A percentile compares a stretch with the other conserved stretches of the same genome.
These are phyloP conservation scores for Anthophora plumipes DNA, from an alignment of 2,888 invertebrate species.

Conservation along the genomic window DNA sequence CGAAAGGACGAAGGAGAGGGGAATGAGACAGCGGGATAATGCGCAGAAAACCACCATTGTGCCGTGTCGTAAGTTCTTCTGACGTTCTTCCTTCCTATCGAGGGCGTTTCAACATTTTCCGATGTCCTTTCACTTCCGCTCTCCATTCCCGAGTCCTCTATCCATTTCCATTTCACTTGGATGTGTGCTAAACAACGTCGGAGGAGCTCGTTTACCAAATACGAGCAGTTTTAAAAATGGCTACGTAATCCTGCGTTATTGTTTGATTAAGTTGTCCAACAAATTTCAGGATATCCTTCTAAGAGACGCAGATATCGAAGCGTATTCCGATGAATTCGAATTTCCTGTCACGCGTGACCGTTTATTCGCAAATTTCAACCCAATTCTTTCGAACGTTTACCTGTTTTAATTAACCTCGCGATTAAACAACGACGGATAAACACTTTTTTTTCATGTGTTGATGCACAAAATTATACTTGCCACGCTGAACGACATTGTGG, in stretches of 20 bases:
- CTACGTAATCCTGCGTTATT: neutral
- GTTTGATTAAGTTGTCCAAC: neutral
- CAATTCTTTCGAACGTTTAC: neutral
- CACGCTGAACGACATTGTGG: no score
- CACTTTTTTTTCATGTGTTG: no score
- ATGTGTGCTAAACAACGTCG: neutral
- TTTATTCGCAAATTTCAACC: neutral
- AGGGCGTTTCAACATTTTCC: neutral
- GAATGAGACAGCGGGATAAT: conserved; percentile 59
- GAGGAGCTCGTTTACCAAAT: neutral
- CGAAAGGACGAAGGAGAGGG: neutral
- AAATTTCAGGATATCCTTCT: no score
- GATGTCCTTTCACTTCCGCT: neutral
- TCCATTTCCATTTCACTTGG: neutral
- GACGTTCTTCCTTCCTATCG: conserved; percentile 16
- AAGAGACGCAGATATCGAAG: no score
- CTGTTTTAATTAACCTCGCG: neutral
- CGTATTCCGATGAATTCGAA: neutral
- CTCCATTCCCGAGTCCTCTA: neutral
- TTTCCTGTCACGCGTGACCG: neutral
- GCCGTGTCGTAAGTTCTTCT: conserved; percentile 55
- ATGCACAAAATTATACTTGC: neutral
- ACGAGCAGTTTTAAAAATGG: neutral
- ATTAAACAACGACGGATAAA: neutral
- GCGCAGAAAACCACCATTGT: conserved; percentile 60